These are phyloP conservation scores for Panagrolaimus sp. DNA, from an alignment of 1,140 invertebrate species.

Conservation along the genomic window DNA sequence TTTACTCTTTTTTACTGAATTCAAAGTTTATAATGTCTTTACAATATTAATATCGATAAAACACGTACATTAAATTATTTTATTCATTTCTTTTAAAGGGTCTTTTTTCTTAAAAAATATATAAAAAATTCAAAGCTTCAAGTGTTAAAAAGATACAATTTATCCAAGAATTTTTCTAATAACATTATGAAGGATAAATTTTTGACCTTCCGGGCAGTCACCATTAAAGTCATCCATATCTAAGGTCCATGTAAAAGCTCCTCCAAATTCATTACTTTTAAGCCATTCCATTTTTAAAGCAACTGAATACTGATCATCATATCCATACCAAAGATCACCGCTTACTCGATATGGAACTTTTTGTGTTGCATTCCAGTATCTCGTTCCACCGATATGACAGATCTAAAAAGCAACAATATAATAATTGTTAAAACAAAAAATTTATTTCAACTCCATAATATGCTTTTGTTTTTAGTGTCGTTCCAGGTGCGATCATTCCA, in stretches of 20 bases:
- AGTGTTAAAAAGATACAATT: no score
- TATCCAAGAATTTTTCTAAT: no score
- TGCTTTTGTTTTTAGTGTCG: neutral
- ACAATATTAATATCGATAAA: no score
- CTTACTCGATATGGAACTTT: neutral
- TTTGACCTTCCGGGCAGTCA: neutral
- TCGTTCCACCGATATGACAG: conserved; percentile 15
- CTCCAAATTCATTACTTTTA: neutral
- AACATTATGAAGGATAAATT: neutral
- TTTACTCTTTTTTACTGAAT: no score
- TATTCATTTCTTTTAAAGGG: no score
- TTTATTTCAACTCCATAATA: neutral
- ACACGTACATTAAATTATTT: no score
- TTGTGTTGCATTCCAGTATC: conserved; percentile 11
- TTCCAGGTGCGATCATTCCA: neutral
- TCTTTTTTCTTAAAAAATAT: no score
- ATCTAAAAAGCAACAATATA: neutral
- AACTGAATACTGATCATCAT: neutral
- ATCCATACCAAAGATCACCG: neutral
- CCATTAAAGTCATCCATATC: neutral
- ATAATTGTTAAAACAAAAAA: no score
- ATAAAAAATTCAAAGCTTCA: no score
- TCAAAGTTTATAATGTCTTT: no score
- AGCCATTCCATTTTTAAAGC: neutral
- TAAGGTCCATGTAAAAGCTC: neutral